Percentiles rank a stretch among this genome's conserved stretches.
phyloP scores from a whole-genome alignment of 2,797 vertebrate genomes.

The Gallirallus australis region DNA sequence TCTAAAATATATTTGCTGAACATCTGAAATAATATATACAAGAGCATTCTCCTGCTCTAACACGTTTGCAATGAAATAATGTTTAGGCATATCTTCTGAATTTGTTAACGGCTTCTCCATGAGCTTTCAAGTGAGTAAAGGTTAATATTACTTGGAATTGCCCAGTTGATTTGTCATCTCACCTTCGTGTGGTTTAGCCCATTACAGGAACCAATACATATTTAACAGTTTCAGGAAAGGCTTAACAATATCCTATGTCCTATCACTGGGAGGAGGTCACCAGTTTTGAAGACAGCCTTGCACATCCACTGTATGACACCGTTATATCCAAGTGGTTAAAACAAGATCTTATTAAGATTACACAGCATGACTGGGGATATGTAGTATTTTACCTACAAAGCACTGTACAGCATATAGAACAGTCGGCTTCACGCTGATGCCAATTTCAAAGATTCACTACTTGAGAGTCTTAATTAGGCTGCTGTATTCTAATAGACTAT shows the following conservation, averaged over 20 bases:
- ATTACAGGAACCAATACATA: not conserved
- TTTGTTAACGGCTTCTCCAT: slow-evolving; percentile 9
- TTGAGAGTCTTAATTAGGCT: slow-evolving; percentile 24
- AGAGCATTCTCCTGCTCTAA: not conserved
- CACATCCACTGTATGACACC: not conserved
- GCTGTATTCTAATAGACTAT: not conserved
- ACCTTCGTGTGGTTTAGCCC: slow-evolving; percentile 1
- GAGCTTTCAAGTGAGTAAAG: not conserved
- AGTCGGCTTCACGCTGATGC: not conserved
- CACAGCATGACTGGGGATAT: not conserved
- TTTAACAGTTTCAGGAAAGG: slow-evolving; percentile 10
- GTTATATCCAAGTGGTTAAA: slow-evolving; percentile 25
- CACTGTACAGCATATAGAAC: not conserved
- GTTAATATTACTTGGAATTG: slow-evolving; percentile 19
- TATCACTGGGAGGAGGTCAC: not conserved
- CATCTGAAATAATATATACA: not conserved
- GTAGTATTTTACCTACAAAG: not conserved
- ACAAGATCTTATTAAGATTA: slow-evolving; percentile 49
- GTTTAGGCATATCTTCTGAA: not conserved
- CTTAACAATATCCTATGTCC: not conserved
- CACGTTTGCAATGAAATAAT: not conserved
- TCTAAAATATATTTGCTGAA: not conserved
- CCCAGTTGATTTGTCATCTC: not conserved
- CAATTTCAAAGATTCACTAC: not conserved
- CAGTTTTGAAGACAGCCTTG: slow-evolving; percentile 13